These are phyloP conservation scores for Acanthosepion pharaonis DNA, from an alignment of 2,888 invertebrate genomes.

Conservation along the genomic window DNA sequence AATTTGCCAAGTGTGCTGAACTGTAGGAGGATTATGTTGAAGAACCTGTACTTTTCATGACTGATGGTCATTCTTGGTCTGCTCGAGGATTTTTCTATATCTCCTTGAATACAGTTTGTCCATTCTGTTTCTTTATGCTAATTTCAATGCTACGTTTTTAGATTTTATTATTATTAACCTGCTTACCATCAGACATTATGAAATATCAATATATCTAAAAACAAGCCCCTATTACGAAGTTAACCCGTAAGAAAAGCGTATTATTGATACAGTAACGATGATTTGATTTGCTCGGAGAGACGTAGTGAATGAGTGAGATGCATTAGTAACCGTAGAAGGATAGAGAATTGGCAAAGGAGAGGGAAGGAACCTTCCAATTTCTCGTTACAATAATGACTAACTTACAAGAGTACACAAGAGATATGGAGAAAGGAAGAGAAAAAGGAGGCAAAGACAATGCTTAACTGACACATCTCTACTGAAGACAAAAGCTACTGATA, in stretches of 20 bases:
- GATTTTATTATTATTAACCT: too few species aligned
- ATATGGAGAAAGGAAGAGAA: background rate
- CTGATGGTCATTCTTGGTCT: too few species aligned
- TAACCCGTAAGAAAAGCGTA: background rate
- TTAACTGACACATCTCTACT: background rate
- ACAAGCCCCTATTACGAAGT: too few species aligned
- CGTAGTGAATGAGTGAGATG: background rate
- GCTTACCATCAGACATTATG: too few species aligned
- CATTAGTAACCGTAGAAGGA: background rate
- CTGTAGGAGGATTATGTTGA: too few species aligned
- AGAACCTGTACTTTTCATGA: too few species aligned
- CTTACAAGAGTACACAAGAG: background rate
- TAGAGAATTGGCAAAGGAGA: background rate
- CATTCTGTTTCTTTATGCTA: too few species aligned
- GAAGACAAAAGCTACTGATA: slow-evolving; percentile 9
- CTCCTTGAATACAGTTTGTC: too few species aligned
- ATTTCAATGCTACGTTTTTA: too few species aligned
- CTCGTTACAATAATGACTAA: slow-evolving; percentile 33
- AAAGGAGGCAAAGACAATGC: background rate
- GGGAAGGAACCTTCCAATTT: background rate
- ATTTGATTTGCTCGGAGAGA: background rate
- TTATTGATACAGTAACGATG: background rate
- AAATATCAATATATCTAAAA: too few species aligned
- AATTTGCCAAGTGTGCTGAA: too few species aligned
- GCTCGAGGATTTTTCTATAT: too few species aligned